phyloP scores from a whole-genome alignment of 2,888 invertebrate genomes.

The Cheilosia pagana region DNA sequence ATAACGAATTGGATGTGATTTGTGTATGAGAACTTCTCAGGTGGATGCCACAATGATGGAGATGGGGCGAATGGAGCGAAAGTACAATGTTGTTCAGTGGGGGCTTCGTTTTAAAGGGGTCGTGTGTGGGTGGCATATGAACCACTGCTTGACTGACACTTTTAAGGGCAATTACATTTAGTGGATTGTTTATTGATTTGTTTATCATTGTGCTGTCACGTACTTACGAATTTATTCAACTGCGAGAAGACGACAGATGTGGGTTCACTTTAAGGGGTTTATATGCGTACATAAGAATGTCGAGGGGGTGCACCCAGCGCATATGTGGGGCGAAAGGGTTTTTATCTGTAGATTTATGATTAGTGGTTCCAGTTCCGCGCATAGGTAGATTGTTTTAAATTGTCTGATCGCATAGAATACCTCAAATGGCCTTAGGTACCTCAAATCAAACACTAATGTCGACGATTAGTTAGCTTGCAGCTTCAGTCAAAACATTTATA shows the following conservation, averaged over 20 bases:
- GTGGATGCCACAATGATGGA: conserved; percentile 30
- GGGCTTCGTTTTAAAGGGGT: neutral
- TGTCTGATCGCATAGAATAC: no score
- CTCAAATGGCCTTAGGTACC: no score
- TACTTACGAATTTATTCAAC: neutral
- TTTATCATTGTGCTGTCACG: conserved; percentile 15
- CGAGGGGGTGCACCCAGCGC: no score
- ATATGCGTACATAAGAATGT: neutral
- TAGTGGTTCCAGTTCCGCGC: no score
- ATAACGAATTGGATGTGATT: conserved; percentile 53
- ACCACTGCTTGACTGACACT: conserved; percentile 55
- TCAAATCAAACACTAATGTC: no score
- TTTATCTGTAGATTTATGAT: no score
- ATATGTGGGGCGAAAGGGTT: no score
- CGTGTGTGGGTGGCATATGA: neutral
- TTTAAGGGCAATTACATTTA: conserved; percentile 55
- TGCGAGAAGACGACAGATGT: neutral
- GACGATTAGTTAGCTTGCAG: no score
- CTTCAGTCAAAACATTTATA: no score
- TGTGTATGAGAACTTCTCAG: conserved; percentile 59
- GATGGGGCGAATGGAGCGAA: conserved; percentile 37
- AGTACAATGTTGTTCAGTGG: conserved; percentile 2
- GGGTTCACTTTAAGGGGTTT: neutral
- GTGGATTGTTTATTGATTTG: conserved; percentile 59
- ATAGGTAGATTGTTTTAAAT: no score